Evolutionary conservation across 2,113 vertebrate species (phyloP).

Genomic region (Nannospalax galili): DNA sequence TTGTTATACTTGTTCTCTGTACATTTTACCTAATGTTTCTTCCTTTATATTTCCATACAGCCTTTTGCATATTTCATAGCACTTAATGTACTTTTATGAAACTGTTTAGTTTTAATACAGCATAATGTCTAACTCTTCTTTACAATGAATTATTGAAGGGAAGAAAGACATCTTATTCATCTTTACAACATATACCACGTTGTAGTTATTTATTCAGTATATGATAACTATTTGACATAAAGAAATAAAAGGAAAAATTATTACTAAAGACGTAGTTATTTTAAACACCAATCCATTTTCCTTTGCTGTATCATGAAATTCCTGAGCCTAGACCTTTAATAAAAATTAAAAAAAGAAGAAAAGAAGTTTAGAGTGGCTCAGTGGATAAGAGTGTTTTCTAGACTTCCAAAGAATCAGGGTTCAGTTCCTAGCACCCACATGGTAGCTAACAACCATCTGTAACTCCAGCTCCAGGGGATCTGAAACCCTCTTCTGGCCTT

Average conservation of each 20-base stretch:
- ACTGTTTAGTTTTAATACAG: not conserved
- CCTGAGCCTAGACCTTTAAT: not conserved
- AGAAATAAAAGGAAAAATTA: not conserved
- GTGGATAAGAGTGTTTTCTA: no score
- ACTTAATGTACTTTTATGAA: not conserved
- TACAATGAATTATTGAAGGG: not conserved
- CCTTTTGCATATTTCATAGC: not conserved
- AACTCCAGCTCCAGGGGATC: no score
- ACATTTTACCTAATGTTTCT: not conserved
- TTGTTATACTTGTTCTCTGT: not conserved
- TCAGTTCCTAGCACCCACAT: no score
- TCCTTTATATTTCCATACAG: not conserved
- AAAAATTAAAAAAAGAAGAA: not conserved
- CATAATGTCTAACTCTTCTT: not conserved
- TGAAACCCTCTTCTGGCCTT: no score
- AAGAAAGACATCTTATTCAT: not conserved
- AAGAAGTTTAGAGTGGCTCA: no score
- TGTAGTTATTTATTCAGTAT: not conserved
- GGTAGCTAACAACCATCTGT: no score
- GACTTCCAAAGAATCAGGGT: no score
- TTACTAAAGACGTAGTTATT: not conserved
- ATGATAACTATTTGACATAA: not conserved
- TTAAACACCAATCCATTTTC: not conserved
- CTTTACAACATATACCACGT: not conserved
- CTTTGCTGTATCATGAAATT: not conserved